Base-by-base conservation (phyloP, 1,140 invertebrate species). In the Heterodera schachtii region DNA sequence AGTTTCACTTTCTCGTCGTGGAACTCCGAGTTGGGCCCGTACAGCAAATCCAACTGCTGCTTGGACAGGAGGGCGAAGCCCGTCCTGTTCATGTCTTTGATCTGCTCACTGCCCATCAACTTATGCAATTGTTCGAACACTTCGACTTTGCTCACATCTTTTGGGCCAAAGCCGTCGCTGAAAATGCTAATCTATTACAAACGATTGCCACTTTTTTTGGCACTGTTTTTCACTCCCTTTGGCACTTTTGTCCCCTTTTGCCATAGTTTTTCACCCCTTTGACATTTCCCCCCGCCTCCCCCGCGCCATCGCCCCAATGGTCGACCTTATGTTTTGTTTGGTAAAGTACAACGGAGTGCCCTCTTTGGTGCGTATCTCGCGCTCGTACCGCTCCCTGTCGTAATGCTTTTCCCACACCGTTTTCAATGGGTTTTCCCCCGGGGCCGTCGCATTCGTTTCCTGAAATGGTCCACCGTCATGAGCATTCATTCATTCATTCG, bases 301-400 rank as follows among this genome's bases (percentile, higher is more conserved):
- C n/a, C n/a, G n/a, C n/a, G n/a, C 21, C 11, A 6, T 57, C 67
- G 8, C 66, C 3, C 79, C 83, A 19, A 46, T 78, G 13, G 57
- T n/a, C 8, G 43, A 57, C 41, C 77, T 86, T 7, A 83, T 80
- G 49, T 87, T 86, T 78, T 86, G 64, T 78, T 86, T 87, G 8
- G 85, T 86, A 31, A 87, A 87, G 75, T 86, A 86, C 3, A 86
- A 79, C 1, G 86, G 86, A 43, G 86, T 73, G 16, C 85, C 85
- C 74, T 86, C 78, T 69, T 78, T 76, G n/a, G 80, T 47, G 7
- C 47, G 47, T 3, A 77, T 47, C 49, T 82, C 82, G 4, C 78
- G 60, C 70, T 86, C 69, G 73, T 86, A 82, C 43, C 49, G 47
- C 49, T 77, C 49, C 31, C 80, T 76, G n/a, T 66, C 76, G 47